Evolutionary conservation across 2,797 vertebrate genomes (phyloP).

Genomic region (Tiaroga cobitis): DNA sequence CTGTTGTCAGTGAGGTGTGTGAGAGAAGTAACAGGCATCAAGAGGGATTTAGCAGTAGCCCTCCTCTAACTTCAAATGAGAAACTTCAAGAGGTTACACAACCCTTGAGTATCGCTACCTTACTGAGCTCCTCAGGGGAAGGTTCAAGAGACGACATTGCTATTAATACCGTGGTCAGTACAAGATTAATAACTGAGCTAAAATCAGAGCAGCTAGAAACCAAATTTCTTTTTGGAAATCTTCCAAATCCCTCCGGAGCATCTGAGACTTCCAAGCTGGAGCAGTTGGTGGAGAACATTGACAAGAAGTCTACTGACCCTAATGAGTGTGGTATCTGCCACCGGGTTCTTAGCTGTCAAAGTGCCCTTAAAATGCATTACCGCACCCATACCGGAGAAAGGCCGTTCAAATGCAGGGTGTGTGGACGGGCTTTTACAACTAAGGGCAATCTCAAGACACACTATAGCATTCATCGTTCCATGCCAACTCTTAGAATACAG

Average conservation of each 20-base stretch:
- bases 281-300: slow-evolving; percentile 97
- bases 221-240: slow-evolving; percentile 92
- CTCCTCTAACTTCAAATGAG: slow-evolving; percentile 80
- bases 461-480: slow-evolving; percentile 95
- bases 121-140: slow-evolving; percentile 71
- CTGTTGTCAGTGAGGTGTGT: slow-evolving; percentile 83
- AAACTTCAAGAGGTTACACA: slow-evolving; percentile 84
- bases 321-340: slow-evolving; percentile 98
- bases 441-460: slow-evolving; percentile 99
- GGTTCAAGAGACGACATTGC: slow-evolving; percentile 76
- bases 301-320: slow-evolving; percentile 93
- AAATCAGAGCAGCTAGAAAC: slow-evolving; percentile 95
- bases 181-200: slow-evolving; percentile 89
- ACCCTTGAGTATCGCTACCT: slow-evolving; percentile 70
- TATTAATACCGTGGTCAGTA: slow-evolving; percentile 80
- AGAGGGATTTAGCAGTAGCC: slow-evolving; percentile 83
- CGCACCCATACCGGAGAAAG: slow-evolving; percentile 97
- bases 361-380: slow-evolving; percentile 98
- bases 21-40: slow-evolving; percentile 79
- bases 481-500: slow-evolving; percentile 92
- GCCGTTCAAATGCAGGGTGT: slow-evolving; percentile 97
- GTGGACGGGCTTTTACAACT: slow-evolving; percentile 97
- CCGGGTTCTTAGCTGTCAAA: slow-evolving; percentile 95
- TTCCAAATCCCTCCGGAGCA: slow-evolving; percentile 87
- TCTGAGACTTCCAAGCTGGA: slow-evolving; percentile 98